A percentile compares a stretch with the other conserved stretches of the same genome.
These are phyloP conservation scores for Ellobium chinense DNA, from an alignment of 2,888 invertebrate genomes.

Conservation along the genomic window DNA sequence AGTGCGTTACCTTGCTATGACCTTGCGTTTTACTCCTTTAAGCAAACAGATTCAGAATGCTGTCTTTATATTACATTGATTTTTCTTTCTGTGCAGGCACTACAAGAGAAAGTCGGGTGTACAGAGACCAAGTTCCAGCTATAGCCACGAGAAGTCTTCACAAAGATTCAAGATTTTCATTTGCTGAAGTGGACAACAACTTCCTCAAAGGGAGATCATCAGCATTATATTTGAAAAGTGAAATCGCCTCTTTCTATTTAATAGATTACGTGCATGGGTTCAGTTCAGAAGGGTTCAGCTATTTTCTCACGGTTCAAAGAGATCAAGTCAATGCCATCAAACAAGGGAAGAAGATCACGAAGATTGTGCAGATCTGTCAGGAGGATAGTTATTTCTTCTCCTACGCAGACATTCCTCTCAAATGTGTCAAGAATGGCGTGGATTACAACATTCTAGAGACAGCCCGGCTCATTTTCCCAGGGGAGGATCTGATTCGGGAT, in stretches of 20 bases:
- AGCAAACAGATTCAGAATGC: too few relatives aligned
- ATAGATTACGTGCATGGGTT: constrained; percentile 73
- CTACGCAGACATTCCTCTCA: constrained; percentile 97
- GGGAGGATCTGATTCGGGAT: constrained; percentile 91
- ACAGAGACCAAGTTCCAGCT: constrained; percentile 88
- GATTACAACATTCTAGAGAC: constrained; percentile 94
- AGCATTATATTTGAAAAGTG: constrained; percentile 55
- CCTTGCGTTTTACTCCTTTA: not conserved
- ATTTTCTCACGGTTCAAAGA: constrained; percentile 90
- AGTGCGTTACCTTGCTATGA: too few relatives aligned
- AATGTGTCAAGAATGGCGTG: constrained; percentile 84
- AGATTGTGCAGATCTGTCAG: constrained; percentile 96
- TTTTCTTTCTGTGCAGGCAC: too few relatives aligned
- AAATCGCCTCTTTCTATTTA: constrained; percentile 59
- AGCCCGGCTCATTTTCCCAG: constrained; percentile 95
- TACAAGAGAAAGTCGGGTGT: constrained; percentile 56
- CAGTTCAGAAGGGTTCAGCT: constrained; percentile 68
- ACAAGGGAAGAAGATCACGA: constrained; percentile 84
- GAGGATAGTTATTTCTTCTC: constrained; percentile 97
- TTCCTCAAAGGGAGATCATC: constrained; percentile 33
- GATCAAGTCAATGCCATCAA: constrained; percentile 78
- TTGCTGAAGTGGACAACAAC: constrained; percentile 56
- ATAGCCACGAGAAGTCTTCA: constrained; percentile 85
- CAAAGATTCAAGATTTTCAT: constrained; percentile 54
- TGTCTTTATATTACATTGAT: too few relatives aligned